phyloP scores from a whole-genome alignment of 1,140 invertebrate species.

The Euura saliciscinereae region DNA sequence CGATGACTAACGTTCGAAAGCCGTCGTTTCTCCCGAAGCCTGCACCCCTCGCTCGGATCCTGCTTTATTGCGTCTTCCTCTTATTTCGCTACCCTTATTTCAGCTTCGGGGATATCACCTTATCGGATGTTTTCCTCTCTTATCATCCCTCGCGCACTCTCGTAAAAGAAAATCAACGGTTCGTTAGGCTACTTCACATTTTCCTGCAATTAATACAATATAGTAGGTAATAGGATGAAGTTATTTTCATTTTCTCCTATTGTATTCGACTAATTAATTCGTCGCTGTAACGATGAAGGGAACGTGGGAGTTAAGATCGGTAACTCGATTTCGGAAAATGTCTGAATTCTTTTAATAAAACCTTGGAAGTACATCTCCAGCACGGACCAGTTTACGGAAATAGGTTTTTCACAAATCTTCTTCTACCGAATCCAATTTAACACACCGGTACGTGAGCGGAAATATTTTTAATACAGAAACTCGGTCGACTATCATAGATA shows the following conservation, averaged over 20 bases:
- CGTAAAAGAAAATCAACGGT: no score
- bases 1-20: slow-evolving; percentile 1
- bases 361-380: neutral
- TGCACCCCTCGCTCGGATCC: neutral
- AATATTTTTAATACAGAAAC: slow-evolving; percentile 8
- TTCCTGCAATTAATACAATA: no score
- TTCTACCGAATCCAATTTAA: slow-evolving; percentile 2
- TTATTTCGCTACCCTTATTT: neutral
- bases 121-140: no score
- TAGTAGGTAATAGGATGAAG: no score
- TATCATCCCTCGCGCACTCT: no score
- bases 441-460: slow-evolving; percentile 6
- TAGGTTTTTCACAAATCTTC: slow-evolving; percentile 6
- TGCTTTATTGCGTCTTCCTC: neutral
- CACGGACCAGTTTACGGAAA: neutral
- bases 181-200: no score
- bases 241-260: no score
- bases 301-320: no score
- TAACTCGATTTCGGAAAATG: neutral
- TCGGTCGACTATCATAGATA: neutral
- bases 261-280: no score
- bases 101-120: no score
- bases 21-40: neutral
- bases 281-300: no score
- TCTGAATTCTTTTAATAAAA: neutral